Percentiles rank a stretch among this genome's conserved stretches.
phyloP scores from a whole-genome alignment of 2,888 invertebrate species.

The Cataglyphis cursor region DNA sequence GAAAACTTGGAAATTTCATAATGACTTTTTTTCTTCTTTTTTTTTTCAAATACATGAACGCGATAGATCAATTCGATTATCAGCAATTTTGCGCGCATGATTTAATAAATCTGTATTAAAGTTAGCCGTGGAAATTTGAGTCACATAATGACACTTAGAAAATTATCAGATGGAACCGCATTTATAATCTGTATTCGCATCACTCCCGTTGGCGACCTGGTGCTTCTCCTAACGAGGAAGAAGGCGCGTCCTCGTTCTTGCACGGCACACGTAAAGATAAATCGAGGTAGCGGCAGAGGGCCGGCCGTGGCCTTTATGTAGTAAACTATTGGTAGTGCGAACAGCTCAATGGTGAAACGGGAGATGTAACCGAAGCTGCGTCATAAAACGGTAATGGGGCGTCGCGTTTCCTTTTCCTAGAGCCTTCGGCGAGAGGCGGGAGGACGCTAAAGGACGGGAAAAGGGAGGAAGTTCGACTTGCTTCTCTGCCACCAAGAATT shows the following conservation, averaged over 20 bases:
- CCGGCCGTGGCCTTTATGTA: slow-evolving; percentile 81
- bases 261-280: slow-evolving; percentile 75
- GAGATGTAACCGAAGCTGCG: slow-evolving; percentile 85
- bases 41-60: not conserved
- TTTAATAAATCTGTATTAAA: not conserved
- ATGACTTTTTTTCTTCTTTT: not conserved
- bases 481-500: slow-evolving; percentile 43
- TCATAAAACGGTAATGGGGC: slow-evolving; percentile 86
- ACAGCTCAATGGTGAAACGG: slow-evolving; percentile 86
- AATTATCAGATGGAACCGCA: not conserved
- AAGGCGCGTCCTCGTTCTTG: slow-evolving; percentile 56
- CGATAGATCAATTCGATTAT: not conserved
- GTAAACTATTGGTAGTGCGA: slow-evolving; percentile 85
- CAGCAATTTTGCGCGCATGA: not conserved
- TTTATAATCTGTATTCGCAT: not conserved
- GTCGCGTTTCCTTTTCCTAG: slow-evolving; percentile 85
- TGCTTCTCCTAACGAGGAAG: not conserved
- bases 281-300: slow-evolving; percentile 75
- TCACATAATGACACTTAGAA: not conserved
- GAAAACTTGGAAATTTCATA: not conserved
- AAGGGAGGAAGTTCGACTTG: slow-evolving; percentile 61
- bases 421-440: slow-evolving; percentile 63
- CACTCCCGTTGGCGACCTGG: not conserved
- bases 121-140: not conserved
- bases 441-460: slow-evolving; percentile 70